phyloP scores from a whole-genome alignment of 2,888 invertebrate species.

The Steinernema hermaphroditum region DNA sequence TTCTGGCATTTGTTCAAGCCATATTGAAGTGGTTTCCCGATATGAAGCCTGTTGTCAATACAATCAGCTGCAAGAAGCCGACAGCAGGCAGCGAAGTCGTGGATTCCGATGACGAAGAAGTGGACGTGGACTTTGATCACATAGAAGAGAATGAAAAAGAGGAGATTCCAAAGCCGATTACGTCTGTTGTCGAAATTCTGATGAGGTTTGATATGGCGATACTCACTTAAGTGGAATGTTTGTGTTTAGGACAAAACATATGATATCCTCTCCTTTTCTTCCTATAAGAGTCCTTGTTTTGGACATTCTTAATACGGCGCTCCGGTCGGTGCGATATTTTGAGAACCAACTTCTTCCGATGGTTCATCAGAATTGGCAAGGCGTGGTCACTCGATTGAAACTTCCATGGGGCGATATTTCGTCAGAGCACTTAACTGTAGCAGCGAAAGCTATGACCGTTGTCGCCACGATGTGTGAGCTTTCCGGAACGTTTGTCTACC shows the following conservation, averaged over 20 bases:
- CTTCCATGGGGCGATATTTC: not conserved
- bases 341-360: slow-evolving; percentile 60
- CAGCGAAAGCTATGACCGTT: slow-evolving; percentile 35
- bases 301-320: slow-evolving; percentile 39
- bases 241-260: slow-evolving; percentile 17
- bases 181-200: not conserved
- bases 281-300: slow-evolving; percentile 37
- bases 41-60: slow-evolving; percentile 25
- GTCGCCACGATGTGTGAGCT: slow-evolving; percentile 47
- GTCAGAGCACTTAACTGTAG: not conserved
- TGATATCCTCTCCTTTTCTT: slow-evolving; percentile 34
- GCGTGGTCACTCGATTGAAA: slow-evolving; percentile 35
- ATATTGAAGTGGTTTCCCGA: slow-evolving; percentile 42
- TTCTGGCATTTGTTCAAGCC: slow-evolving; percentile 42
- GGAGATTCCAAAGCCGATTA: not conserved
- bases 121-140: not conserved
- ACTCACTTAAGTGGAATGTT: not conserved
- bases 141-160: not conserved
- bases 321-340: slow-evolving; percentile 42
- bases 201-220: slow-evolving; percentile 8
- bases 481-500: slow-evolving; percentile 51
- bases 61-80: not conserved
- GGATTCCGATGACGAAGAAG: slow-evolving; percentile 26
- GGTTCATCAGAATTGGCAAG: slow-evolving; percentile 60
- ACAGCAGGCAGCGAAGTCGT: not conserved